Percentiles rank a stretch among this genome's conserved stretches.
Evolutionary conservation across 2,888 invertebrate species (phyloP).

Genomic region (Sphaeridia pumilis): DNA sequence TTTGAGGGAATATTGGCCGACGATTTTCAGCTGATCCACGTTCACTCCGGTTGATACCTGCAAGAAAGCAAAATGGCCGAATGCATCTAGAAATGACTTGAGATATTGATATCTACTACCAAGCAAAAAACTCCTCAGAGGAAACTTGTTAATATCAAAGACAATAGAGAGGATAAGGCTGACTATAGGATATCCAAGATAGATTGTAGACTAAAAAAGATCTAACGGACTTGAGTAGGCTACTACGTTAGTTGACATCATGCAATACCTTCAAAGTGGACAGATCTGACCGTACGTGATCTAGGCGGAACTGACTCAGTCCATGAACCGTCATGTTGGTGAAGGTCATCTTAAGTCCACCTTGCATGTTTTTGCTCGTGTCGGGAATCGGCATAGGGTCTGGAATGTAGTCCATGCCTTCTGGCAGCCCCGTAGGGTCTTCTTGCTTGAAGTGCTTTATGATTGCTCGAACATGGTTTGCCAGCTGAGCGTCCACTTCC

Average conservation of each 20-base stretch:
- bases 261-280: constrained; percentile 56
- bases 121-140: neutral
- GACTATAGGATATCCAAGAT: too few relatives aligned
- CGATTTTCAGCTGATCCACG: constrained; percentile 57
- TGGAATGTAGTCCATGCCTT: constrained; percentile 45
- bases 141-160: too few relatives aligned
- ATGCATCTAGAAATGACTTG: too few relatives aligned
- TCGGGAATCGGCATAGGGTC: constrained; percentile 71
- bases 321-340: constrained; percentile 60
- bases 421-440: constrained; percentile 69
- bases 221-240: too few relatives aligned
- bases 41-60: constrained; percentile 60
- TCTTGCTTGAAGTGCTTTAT: constrained; percentile 68
- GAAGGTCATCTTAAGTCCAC: constrained; percentile 53
- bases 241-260: too few relatives aligned
- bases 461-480: constrained; percentile 54
- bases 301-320: constrained; percentile 63
- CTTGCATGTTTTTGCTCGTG: constrained; percentile 58
- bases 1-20: constrained; percentile 61
- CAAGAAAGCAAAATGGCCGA: neutral
- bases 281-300: constrained; percentile 57
- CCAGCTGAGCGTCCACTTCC: too few relatives aligned
- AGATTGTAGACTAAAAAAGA: too few relatives aligned
- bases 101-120: neutral
- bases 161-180: too few relatives aligned